Evolutionary conservation across 2,888 invertebrate genomes (phyloP).

Genomic region (Idaea straminata): DNA sequence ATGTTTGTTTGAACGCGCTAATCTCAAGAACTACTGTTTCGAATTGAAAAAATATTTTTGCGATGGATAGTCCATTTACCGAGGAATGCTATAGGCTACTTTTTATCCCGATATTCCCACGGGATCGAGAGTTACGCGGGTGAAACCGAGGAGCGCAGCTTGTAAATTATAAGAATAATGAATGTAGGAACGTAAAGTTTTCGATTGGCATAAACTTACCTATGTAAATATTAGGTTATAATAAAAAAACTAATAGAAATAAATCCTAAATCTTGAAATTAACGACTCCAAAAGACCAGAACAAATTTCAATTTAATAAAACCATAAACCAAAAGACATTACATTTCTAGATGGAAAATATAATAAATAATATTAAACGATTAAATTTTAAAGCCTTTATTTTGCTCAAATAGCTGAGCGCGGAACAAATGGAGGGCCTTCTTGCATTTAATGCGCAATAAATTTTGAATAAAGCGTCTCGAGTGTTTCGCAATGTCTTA

Average conservation of each 20-base stretch:
- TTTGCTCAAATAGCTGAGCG: background rate
- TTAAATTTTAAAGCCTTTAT: conserved; percentile 1
- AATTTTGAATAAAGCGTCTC: conserved; percentile 11
- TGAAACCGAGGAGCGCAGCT: too few species aligned
- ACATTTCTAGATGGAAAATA: background rate
- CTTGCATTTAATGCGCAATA: conserved; percentile 13
- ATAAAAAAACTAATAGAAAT: background rate
- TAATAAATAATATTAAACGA: background rate
- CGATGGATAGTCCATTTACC: too few species aligned
- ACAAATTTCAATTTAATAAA: background rate
- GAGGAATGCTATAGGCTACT: conserved; percentile 9
- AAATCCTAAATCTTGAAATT: background rate
- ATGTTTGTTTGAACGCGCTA: conserved; percentile 18
- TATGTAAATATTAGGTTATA: background rate
- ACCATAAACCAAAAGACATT: background rate
- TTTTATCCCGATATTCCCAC: too few species aligned
- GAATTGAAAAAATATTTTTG: too few species aligned
- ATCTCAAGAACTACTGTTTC: conserved; percentile 21
- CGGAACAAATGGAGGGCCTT: background rate
- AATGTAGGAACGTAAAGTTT: background rate
- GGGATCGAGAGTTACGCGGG: too few species aligned
- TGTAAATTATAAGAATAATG: background rate
- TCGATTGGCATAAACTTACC: background rate
- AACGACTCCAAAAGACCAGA: background rate
- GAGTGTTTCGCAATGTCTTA: conserved; percentile 5